Percentiles rank a stretch among this genome's conserved stretches.
phyloP scores from a whole-genome alignment of 1,140 invertebrate genomes.

The Drosophila lacertosa region DNA sequence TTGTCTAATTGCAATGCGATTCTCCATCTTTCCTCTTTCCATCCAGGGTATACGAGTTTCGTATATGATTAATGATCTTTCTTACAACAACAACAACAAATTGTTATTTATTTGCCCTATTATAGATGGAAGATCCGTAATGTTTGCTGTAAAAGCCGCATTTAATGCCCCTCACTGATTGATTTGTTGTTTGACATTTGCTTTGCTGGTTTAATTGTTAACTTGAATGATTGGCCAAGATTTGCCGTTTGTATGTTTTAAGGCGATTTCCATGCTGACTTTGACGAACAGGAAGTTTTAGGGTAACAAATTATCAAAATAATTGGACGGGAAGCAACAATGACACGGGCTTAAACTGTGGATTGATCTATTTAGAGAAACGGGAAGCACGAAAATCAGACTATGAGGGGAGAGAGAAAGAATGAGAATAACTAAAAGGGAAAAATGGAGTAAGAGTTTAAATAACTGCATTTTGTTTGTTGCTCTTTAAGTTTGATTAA shows the following conservation, averaged over 20 bases:
- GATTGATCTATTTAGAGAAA: neutral
- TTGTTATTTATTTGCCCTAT: constrained; percentile 23
- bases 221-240: constrained; percentile 75
- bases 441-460: neutral
- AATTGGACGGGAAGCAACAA: constrained; percentile 30
- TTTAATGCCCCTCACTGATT: constrained; percentile 68
- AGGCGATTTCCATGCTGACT: constrained; percentile 56
- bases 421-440: neutral
- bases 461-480: no score
- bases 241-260: constrained; percentile 44
- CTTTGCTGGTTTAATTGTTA: constrained; percentile 69
- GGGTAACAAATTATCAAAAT: constrained; percentile 30
- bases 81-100: constrained; percentile 31
- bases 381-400: no score
- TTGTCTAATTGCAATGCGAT: constrained; percentile 51
- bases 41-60: constrained; percentile 2
- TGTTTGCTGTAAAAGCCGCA: constrained; percentile 2
- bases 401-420: neutral
- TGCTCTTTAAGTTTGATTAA: no score
- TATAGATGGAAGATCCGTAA: constrained; percentile 7
- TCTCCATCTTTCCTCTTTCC: neutral
- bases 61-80: constrained; percentile 68
- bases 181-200: constrained; percentile 65
- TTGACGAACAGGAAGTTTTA: constrained; percentile 40
- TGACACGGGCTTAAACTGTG: constrained; percentile 6